A percentile compares a stretch with the other conserved stretches of the same genome.
phyloP scores from a whole-genome alignment of 1,140 invertebrate species.

The Lepidurus apus region DNA sequence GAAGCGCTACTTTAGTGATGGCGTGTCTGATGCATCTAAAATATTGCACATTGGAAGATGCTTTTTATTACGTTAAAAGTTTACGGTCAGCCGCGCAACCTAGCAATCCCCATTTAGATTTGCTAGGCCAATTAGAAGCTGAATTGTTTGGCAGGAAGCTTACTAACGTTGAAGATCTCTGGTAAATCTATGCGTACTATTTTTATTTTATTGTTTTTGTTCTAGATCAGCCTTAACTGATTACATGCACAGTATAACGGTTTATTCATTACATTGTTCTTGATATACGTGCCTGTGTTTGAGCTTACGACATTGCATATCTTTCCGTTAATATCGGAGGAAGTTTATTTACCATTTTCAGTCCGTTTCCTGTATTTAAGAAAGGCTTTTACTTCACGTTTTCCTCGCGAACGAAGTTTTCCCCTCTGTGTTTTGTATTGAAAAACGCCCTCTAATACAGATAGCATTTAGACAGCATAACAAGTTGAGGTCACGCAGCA shows the following conservation, averaged over 20 bases:
- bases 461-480: background rate
- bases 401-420: background rate
- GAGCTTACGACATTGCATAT: background rate
- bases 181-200: constrained; percentile 6
- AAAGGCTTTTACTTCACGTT: background rate
- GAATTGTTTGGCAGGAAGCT: constrained; percentile 41
- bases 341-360: background rate
- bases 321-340: background rate
- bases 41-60: constrained; percentile 42
- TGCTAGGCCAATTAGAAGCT: constrained; percentile 40
- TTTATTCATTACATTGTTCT: background rate
- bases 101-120: constrained; percentile 37
- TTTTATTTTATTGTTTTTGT: background rate
- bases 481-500: background rate
- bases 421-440: background rate
- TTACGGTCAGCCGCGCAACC: constrained; percentile 42
- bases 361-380: background rate
- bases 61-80: constrained; percentile 42
- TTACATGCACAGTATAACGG: background rate
- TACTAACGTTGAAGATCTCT: constrained; percentile 41
- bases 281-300: background rate
- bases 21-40: constrained; percentile 41
- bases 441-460: background rate
- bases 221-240: background rate
- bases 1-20: constrained; percentile 41